Evolutionary conservation across 2,888 invertebrate genomes (phyloP).

Genomic region (Scaptomyza polygonia): DNA sequence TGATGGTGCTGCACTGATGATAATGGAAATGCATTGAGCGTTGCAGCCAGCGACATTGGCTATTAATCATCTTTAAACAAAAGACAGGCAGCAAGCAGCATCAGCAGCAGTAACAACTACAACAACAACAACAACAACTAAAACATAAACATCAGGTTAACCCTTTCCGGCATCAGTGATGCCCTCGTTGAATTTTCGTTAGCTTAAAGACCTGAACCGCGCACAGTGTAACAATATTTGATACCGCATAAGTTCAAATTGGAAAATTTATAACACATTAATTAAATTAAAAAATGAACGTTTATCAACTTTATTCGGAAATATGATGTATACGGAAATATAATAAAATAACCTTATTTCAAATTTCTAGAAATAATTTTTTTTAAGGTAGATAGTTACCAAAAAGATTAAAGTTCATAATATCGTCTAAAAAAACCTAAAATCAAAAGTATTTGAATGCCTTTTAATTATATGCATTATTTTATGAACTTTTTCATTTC

Average conservation of each 20-base stretch:
- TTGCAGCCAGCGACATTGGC: conserved; percentile 75
- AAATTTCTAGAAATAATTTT: too few relatives aligned
- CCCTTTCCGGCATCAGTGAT: conserved; percentile 63
- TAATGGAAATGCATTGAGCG: conserved; percentile 77
- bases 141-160: conserved; percentile 81
- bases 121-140: conserved; percentile 55
- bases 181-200: conserved; percentile 62
- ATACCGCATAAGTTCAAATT: too few relatives aligned
- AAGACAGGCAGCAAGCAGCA: conserved; percentile 63
- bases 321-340: too few relatives aligned
- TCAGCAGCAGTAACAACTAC: conserved; percentile 35
- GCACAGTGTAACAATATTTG: conserved; percentile 51
- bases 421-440: too few relatives aligned
- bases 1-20: conserved; percentile 54
- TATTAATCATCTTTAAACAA: conserved; percentile 83
- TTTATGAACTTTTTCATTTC: background rate
- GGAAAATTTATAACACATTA: too few relatives aligned
- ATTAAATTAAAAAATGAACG: too few relatives aligned
- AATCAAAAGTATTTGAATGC: too few relatives aligned
- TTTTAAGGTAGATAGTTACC: too few relatives aligned
- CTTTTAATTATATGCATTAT: background rate
- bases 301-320: too few relatives aligned
- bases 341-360: too few relatives aligned
- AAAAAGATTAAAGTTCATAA: too few relatives aligned
- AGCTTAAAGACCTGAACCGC: conserved; percentile 41